Percentiles rank a stretch among this genome's conserved stretches.
Evolutionary conservation across 2,888 invertebrate species (phyloP).

Genomic region (Xiphydria camelus): DNA sequence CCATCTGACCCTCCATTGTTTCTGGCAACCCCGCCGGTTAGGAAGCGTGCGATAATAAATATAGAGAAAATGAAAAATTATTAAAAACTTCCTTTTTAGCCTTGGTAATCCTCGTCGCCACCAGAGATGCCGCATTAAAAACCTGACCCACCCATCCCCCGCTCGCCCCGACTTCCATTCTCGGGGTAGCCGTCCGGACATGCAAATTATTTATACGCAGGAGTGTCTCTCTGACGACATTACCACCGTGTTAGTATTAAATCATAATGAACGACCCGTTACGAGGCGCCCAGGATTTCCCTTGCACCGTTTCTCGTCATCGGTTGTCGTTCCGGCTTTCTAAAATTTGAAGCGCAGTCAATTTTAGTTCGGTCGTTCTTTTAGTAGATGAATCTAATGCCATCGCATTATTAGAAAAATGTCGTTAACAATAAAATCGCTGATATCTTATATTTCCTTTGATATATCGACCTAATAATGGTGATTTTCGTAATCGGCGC

Average conservation of each 20-base stretch:
- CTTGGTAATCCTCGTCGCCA: conserved; percentile 56
- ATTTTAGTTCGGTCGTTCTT: too few species aligned
- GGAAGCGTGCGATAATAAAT: conserved; percentile 58
- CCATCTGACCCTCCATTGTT: conserved; percentile 46
- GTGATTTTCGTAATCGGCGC: too few species aligned
- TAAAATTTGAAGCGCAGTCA: too few species aligned
- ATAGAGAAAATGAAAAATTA: conserved; percentile 59
- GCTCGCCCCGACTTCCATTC: conserved; percentile 36
- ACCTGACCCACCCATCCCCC: conserved; percentile 34
- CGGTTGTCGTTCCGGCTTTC: too few species aligned
- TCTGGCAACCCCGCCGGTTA: conserved; percentile 48
- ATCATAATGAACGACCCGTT: conserved; percentile 58
- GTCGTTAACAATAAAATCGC: too few species aligned
- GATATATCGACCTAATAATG: too few species aligned
- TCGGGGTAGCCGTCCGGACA: conserved; percentile 55
- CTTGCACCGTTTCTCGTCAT: too few species aligned
- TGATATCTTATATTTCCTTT: too few species aligned
- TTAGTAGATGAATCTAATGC: too few species aligned
- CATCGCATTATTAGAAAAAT: too few species aligned
- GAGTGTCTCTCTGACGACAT: conserved; percentile 58
- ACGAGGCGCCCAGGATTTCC: conserved; percentile 50
- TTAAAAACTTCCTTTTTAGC: conserved; percentile 59
- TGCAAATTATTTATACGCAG: conserved; percentile 57
- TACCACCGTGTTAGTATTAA: conserved; percentile 58
- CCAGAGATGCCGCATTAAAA: conserved; percentile 58